Conservation (phyloP, 2,797 vertebrate genomes). For the Silurus aristotelis region DNA sequence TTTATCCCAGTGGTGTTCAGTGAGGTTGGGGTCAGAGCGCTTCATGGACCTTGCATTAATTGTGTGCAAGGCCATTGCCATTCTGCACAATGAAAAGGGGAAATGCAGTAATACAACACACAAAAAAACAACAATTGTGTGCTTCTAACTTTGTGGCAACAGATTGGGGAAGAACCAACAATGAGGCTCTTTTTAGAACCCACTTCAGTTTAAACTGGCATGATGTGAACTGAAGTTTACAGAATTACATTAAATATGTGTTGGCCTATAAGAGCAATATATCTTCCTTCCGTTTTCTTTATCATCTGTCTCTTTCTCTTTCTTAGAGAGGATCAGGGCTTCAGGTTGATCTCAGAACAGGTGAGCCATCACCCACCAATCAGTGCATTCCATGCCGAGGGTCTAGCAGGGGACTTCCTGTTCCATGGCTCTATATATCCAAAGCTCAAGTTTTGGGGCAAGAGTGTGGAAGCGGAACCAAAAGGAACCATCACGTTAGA, state of each 20-base stretch:
- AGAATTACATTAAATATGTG: neutral
- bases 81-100: too few relatives aligned
- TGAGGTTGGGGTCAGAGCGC: too few relatives aligned
- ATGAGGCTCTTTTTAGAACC: neutral
- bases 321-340: slow-evolving; percentile 88
- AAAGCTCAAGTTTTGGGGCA: slow-evolving; percentile 98
- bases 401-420: slow-evolving; percentile 86
- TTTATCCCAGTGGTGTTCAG: too few relatives aligned
- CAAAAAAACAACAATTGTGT: neutral
- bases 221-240: neutral
- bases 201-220: neutral
- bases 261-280: neutral
- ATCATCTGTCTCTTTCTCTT: neutral
- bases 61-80: too few relatives aligned
- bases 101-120: too few relatives aligned
- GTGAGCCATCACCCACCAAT: slow-evolving; percentile 96
- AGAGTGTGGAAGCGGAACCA: slow-evolving; percentile 95
- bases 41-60: too few relatives aligned
- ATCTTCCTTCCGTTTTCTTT: slow-evolving; percentile 11
- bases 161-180: neutral
- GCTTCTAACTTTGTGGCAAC: neutral
- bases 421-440: slow-evolving; percentile 98
- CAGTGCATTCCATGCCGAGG: slow-evolving; percentile 95
- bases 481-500: slow-evolving; percentile 94
- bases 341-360: slow-evolving; percentile 92